Evolutionary conservation across 2,888 invertebrate genomes (phyloP), one percentile per base, ranked within the genome.

Genomic region (Timema cristinae): DNA sequence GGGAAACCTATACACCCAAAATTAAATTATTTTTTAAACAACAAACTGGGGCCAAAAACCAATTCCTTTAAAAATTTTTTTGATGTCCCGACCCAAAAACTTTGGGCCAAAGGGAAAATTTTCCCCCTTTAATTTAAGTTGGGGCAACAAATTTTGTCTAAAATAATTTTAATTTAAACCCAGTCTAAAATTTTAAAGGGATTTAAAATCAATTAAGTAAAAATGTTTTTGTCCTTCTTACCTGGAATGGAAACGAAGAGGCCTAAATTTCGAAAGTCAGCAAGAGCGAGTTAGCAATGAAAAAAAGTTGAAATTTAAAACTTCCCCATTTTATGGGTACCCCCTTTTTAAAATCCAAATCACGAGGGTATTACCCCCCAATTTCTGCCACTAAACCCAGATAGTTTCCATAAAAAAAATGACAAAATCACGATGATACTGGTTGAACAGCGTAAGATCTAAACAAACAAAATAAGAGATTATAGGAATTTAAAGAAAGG

Each of bases 191-290:
- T 4, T 32, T 32, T 32, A n/a, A n/a, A 32, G 32, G 32, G 4
- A 32, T 1, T 32, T 32, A 32, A 13, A 52, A 51, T 10, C 0
- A 32, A 6, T 15, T 7, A 16, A 15, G 15, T 47, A 15, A 68
- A n/a, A n/a, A n/a, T n/a, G n/a, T n/a, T n/a, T n/a, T 32, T 32
- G 32, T 32, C 32, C n/a, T 32, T 32, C 74, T 81, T 79, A 87
- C 87, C 84, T 87, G 87, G 84, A 95, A 94, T 76, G 94, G 94
- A 80, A 75, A 91, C 90, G 80, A 94, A 93, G 77, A 94, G 84
- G 73, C 92, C 94, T 79, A n/a, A n/a, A 94, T 93, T 75, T 93
- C 90, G 79, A n/a, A 94, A 92, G 81, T 95, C 94, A 47, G 94
- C 93, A 76, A 92, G 84, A 4, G 94, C 94, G 80, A 95, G 83